Percentiles rank a stretch among this genome's conserved stretches.
Conservation (phyloP, 2,113 vertebrate species). For the Myiagra hebetior region DNA sequence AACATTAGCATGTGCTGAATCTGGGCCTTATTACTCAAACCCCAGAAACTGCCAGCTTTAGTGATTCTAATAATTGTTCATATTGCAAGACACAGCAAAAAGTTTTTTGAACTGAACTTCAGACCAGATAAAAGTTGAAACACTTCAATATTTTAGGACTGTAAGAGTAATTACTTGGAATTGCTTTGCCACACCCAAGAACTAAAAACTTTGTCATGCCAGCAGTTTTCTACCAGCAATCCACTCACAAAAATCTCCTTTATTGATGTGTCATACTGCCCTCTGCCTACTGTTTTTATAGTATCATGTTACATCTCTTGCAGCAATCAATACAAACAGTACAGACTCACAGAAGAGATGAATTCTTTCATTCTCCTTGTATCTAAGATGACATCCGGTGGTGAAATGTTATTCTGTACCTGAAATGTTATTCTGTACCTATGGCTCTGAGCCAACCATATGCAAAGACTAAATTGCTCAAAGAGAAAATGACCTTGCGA, state of each 20-base stretch:
- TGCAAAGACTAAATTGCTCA: neutral
- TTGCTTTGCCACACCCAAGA: neutral
- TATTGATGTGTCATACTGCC: neutral
- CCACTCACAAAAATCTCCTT: neutral
- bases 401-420: neutral
- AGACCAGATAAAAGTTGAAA: neutral
- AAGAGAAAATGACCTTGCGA: neutral
- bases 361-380: neutral
- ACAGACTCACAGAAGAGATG: neutral
- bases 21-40: neutral
- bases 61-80: neutral
- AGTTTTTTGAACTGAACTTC: neutral
- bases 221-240: neutral
- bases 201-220: neutral
- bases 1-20: neutral
- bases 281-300: neutral
- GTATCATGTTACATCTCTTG: neutral
- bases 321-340: neutral
- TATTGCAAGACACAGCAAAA: neutral
- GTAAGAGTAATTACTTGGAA: neutral
- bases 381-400: neutral
- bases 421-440: neutral
- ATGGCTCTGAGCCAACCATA: neutral
- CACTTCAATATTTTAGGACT: neutral
- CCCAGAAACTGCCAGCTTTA: neutral